Percentiles rank a stretch among this genome's conserved stretches.
These are phyloP conservation scores for Pheucticus melanocephalus DNA, from an alignment of 2,113 vertebrate species.

Conservation along the genomic window DNA sequence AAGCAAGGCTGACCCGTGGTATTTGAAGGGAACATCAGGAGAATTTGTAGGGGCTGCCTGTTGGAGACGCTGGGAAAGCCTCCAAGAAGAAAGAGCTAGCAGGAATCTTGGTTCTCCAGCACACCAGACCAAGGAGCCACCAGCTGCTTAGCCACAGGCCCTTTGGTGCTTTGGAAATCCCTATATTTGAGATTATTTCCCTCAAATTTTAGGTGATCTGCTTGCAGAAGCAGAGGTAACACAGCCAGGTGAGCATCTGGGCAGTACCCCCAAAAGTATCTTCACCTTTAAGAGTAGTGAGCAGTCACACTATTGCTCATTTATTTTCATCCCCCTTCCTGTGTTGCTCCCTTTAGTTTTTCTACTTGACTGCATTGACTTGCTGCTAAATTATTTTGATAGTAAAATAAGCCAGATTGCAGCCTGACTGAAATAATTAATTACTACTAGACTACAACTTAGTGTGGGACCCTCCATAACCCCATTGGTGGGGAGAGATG, in stretches of 20 bases:
- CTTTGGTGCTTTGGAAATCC: neutral
- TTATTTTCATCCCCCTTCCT: neutral
- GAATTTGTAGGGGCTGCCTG: neutral
- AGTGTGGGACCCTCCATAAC: neutral
- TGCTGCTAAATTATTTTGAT: neutral
- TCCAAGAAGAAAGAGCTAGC: neutral
- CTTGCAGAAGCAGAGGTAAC: neutral
- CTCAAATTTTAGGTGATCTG: neutral
- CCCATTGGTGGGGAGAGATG: neutral
- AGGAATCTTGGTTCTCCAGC: neutral
- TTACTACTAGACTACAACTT: neutral
- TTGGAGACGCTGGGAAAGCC: neutral
- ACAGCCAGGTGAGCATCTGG: neutral
- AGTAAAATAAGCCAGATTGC: neutral
- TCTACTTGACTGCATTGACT: neutral
- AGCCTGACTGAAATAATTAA: neutral
- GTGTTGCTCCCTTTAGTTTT: neutral
- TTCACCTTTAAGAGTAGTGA: neutral
- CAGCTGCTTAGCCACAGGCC: neutral
- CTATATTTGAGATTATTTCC: neutral
- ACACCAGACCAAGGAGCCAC: neutral
- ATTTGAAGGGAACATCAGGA: neutral
- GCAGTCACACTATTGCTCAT: neutral
- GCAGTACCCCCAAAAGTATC: neutral
- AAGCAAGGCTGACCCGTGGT: fast-evolving